Base-by-base conservation (phyloP, 2,888 invertebrate species). In the Gonocerus acuteangulatus region DNA sequence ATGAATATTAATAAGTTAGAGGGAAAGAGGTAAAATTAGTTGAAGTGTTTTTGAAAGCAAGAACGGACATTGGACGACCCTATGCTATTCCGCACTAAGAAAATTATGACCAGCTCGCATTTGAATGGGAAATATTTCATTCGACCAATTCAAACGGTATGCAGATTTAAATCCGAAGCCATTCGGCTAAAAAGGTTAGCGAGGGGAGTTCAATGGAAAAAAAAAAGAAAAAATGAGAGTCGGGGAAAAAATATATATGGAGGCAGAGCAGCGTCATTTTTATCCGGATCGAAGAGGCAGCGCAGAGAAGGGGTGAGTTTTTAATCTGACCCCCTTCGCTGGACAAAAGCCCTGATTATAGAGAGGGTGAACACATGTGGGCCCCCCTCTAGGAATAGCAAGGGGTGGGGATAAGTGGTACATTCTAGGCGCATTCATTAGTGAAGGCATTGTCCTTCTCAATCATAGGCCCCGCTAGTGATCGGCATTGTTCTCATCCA, bases 281-380 rank as follows among this genome's bases (percentile, higher is more conserved):
- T 47, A 39, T 39, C 39, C 39, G 39, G 39, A 39, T 39, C 39
- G 39, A 39, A 39, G 39, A 39, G 39, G 15, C 27, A 54, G 39
- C 44, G 16, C 9, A 11, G 47, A 23, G 57, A 21, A 27, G 21
- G 49, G 49, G 57, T 34, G 32, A 57, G 57, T 57, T 57, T 57
- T 57, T 57, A 57, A 57, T 57, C 45, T 57, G 57, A 44, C 23
- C 45, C 45, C 36, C 27, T 45, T 23, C 23, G 47, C 47, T 22
- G 36, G 22, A 54, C 54, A 54, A 54, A 54, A 54, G 54, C 54
- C 36, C 54, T 57, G 57, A 57, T 57, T 57, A 57, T 57, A 57
- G 57, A 57, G 57, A 19, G 45, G 57, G 47, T 45, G 34, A 57
- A 57, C 57, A 57, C 57, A 57, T 57, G 57, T 57, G 57, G 21